Conservation (phyloP, 2,888 invertebrate species). For the Tridacna crocea region DNA sequence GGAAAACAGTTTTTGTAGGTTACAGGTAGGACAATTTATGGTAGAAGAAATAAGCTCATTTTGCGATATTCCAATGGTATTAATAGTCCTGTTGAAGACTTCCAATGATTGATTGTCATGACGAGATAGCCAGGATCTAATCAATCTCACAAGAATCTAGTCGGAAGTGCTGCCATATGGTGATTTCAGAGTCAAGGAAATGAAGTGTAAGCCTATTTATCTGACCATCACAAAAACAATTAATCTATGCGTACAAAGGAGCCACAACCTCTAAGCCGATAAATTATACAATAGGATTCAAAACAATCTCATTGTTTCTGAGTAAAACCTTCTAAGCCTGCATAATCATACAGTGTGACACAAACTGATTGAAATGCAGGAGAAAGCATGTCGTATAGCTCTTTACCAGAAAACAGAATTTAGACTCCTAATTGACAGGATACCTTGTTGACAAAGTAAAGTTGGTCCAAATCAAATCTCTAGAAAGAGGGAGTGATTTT, state of each 20-base stretch:
- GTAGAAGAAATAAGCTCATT: background rate
- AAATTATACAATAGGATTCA: conserved; percentile 10
- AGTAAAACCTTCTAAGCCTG: no score
- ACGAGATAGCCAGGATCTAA: conserved; percentile 5
- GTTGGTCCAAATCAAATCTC: no score
- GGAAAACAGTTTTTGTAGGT: no score
- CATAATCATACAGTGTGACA: no score
- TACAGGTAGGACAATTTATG: no score
- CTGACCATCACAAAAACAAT: conserved; percentile 6
- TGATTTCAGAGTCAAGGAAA: conserved; percentile 15
- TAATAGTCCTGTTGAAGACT: conserved; percentile 11
- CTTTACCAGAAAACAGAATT: no score
- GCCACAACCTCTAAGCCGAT: conserved; percentile 1
- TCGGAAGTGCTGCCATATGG: conserved; percentile 9
- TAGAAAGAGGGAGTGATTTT: no score
- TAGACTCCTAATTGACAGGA: no score
- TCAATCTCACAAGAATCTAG: conserved; percentile 16
- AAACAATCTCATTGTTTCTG: background rate
- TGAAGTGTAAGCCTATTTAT: conserved; percentile 21
- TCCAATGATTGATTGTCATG: conserved; percentile 14
- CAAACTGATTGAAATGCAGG: background rate
- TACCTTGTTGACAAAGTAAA: no score
- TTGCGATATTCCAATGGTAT: background rate
- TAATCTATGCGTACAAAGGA: conserved; percentile 4
- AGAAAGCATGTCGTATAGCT: no score